Conservation (phyloP, 1,140 invertebrate species). For the Phthorimaea operculella region DNA sequence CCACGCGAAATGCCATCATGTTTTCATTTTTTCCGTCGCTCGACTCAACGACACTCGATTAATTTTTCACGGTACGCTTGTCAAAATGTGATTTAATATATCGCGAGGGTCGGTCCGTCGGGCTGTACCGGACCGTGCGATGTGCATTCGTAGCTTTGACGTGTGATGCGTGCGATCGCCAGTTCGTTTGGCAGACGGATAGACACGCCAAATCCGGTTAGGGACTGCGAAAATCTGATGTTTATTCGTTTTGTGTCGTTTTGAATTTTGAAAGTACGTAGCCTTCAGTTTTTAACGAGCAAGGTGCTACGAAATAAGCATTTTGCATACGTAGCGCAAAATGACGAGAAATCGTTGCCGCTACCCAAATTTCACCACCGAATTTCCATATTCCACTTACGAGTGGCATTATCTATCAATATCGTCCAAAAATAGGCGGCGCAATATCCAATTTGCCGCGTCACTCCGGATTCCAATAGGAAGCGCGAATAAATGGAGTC, state of each 20-base stretch:
- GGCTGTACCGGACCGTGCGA: too few species aligned
- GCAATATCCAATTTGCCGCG: slow-evolving; percentile 65
- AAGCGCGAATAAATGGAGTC: slow-evolving; percentile 66
- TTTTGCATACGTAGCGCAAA: too few species aligned
- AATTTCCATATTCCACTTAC: slow-evolving; percentile 21
- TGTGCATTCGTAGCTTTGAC: slow-evolving; percentile 38
- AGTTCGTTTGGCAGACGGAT: slow-evolving; percentile 12
- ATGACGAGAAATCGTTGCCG: too few species aligned
- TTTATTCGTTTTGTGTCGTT: not conserved
- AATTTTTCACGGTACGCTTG: slow-evolving; percentile 67
- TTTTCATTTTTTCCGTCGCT: slow-evolving; percentile 57
- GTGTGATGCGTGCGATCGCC: slow-evolving; percentile 45
- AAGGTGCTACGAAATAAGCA: too few species aligned
- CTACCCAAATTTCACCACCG: too few species aligned
- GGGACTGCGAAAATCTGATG: not conserved
- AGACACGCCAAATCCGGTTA: too few species aligned
- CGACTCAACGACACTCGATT: slow-evolving; percentile 63
- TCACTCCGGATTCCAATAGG: slow-evolving; percentile 68
- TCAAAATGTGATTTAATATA: slow-evolving; percentile 68
- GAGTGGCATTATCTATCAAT: slow-evolving; percentile 61
- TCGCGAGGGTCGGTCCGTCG: slow-evolving; percentile 38
- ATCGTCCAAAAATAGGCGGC: slow-evolving; percentile 60
- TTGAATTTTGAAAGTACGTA: not conserved
- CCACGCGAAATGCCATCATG: slow-evolving; percentile 56
- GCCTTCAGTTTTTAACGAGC: too few species aligned